Evolutionary conservation across 1,140 invertebrate genomes (phyloP), one percentile per base, ranked within the genome.

Genomic region (Dinoponera quadriceps): DNA sequence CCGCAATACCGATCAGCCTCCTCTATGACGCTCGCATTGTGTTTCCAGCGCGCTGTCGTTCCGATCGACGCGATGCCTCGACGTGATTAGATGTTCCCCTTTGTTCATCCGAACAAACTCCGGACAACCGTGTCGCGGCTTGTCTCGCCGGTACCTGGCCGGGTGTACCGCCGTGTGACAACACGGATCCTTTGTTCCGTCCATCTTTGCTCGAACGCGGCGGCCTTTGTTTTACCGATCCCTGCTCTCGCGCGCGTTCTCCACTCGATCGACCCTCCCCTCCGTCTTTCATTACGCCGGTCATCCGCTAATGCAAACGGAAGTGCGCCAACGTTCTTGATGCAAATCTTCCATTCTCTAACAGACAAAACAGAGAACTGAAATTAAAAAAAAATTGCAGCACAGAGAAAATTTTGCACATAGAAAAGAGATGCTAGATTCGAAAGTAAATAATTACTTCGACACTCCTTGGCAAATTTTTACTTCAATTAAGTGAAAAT

Each of bases 1-100:
- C 49, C 74, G 75, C 88, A 88, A 85, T 83, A 65, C 66, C 38
- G 82, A 86, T 89, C 83, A 66, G 77, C 48, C 60, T 69, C 84
- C 13, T 44, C 38, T 77, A 65, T 25, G 48, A 48, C 16, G 66
- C 62, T 62, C 68, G 7, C 16, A 22, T 84, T 78, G 33, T 57
- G 51, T 73, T n/a, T n/a, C 38, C 14, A 72, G 33, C 29, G 29
- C 55, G 25, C 57, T 54, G 63, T 38, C 57, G n/a, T 5, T 55
- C 27, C 25, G 57, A 84, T 44, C 66, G 75, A 20, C 29, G 20
- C 22, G 48, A 85, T 59, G 44, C 44, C 44, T 2, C 57, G 51
- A 68, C 57, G 49, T 51, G 65, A 80, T 80, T 80, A 69, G 51
- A 57, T 25, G 49, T 22, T 69, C 75, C 29, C 51, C 51, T 69